Evolutionary conservation across 2,888 invertebrate species (phyloP).

Genomic region (Synergus japonicus): DNA sequence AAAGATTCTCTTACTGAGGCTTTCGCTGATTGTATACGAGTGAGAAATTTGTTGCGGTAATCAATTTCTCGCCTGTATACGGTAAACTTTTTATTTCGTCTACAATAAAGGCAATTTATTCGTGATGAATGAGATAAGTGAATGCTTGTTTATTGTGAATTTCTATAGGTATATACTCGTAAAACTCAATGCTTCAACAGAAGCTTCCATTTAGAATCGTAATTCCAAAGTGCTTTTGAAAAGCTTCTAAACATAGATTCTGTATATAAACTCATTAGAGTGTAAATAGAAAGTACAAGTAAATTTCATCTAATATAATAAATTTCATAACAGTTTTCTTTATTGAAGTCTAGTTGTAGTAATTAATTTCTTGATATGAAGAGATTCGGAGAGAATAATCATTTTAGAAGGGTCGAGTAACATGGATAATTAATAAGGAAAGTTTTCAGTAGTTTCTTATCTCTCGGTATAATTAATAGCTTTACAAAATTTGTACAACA

Average conservation of each 20-base stretch:
- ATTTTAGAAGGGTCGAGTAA: constrained; percentile 16
- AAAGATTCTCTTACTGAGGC: background rate
- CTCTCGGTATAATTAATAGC: constrained; percentile 10
- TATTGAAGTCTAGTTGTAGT: background rate
- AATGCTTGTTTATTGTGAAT: background rate
- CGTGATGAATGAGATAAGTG: constrained; percentile 1
- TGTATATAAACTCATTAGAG: too few species aligned
- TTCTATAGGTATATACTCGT: background rate
- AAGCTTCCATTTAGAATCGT: background rate
- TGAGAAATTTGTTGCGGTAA: background rate
- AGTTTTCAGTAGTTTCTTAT: constrained; percentile 31
- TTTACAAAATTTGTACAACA: background rate
- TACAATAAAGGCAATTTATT: background rate
- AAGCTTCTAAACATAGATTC: too few species aligned
- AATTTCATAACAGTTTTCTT: background rate
- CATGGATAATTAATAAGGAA: constrained; percentile 39
- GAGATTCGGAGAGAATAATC: background rate
- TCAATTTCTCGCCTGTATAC: background rate
- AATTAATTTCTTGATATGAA: background rate
- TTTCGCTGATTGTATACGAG: background rate
- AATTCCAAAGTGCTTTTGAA: background rate
- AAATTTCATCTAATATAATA: too few species aligned
- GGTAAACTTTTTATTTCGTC: background rate
- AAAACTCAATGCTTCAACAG: background rate
- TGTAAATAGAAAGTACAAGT: too few species aligned